Conservation (phyloP, 2,113 vertebrate species). For the Macquaria australasica region DNA sequence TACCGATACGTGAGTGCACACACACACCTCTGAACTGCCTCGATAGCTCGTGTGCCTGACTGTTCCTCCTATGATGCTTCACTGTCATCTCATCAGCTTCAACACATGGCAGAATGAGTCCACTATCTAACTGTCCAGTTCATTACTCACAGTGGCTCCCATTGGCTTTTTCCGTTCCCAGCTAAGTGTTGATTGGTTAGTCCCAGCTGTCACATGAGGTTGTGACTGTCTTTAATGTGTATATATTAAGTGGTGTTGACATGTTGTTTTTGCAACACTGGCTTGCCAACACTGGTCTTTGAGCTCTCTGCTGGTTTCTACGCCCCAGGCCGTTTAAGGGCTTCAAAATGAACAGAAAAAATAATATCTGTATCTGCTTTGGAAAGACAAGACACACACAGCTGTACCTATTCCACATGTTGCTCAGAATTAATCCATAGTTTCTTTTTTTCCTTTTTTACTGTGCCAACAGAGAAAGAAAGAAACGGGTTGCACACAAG, state of each 20-base stretch:
- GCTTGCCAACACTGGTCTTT: conserved; percentile 68
- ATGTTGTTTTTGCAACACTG: conserved; percentile 67
- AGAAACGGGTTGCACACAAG: neutral
- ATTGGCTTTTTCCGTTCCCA: neutral
- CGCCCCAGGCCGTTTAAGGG: conserved; percentile 36
- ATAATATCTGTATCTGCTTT: conserved; percentile 10
- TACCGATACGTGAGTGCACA: neutral
- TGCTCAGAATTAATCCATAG: neutral
- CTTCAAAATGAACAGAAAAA: conserved; percentile 25
- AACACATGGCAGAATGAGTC: conserved; percentile 54
- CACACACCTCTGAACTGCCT: neutral
- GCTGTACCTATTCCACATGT: conserved; percentile 31
- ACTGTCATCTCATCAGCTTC: conserved; percentile 38
- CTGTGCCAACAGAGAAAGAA: neutral
- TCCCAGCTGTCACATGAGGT: conserved; percentile 31
- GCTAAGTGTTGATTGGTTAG: conserved; percentile 51
- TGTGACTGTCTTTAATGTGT: conserved; percentile 54
- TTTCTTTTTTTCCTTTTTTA: neutral
- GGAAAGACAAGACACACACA: neutral
- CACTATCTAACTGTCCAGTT: conserved; percentile 7
- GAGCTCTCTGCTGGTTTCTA: conserved; percentile 45
- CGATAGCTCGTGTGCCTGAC: neutral
- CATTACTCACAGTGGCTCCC: conserved; percentile 3
- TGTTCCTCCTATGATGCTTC: conserved; percentile 35
- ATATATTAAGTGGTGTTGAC: conserved; percentile 75